These are phyloP conservation scores for Polyommatus icarus DNA, from an alignment of 2,888 invertebrate genomes.

Conservation along the genomic window DNA sequence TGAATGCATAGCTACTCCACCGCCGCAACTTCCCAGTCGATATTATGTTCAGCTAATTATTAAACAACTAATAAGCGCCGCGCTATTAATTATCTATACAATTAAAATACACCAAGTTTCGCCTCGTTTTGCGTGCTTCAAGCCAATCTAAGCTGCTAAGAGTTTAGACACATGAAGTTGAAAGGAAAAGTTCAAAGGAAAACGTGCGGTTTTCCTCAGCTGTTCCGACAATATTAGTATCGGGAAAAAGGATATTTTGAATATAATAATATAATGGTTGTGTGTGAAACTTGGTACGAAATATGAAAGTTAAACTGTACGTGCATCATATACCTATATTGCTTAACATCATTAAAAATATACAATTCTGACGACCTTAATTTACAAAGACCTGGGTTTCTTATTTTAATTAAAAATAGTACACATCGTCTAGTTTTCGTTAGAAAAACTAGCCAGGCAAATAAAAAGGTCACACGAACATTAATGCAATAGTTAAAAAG, in stretches of 20 bases:
- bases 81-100: slow-evolving; percentile 10
- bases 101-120: background rate
- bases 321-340: background rate
- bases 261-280: background rate
- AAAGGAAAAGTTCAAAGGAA: background rate
- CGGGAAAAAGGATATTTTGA: background rate
- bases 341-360: slow-evolving; percentile 15
- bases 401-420: slow-evolving; percentile 9
- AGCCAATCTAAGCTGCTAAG: background rate
- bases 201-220: background rate
- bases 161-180: background rate
- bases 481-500: no score
- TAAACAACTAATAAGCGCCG: slow-evolving; percentile 1
- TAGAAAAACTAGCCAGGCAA: no score
- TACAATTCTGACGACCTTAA: background rate
- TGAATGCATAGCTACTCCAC: slow-evolving; percentile 4
- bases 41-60: slow-evolving; percentile 13
- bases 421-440: background rate
- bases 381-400: background rate
- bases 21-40: slow-evolving; percentile 16
- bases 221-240: background rate
- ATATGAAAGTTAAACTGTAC: background rate
- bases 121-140: background rate
- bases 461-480: no score
- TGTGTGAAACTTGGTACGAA: background rate